Evolutionary conservation across 2,797 vertebrate genomes (phyloP), one percentile per base, ranked within the genome.

Genomic region (Halcyon leucocephala): DNA sequence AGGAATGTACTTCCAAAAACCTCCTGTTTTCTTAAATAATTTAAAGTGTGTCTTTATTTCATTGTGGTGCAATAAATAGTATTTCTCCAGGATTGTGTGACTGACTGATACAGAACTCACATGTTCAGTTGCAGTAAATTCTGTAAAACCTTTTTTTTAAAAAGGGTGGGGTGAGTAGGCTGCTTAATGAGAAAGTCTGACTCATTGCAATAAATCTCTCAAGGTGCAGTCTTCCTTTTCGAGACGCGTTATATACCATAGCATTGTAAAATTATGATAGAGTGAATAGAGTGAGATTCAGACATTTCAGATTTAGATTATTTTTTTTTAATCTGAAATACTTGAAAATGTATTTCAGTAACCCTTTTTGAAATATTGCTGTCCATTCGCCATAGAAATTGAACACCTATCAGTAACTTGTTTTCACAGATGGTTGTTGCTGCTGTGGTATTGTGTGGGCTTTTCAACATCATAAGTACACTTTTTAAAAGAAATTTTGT

Each of bases 141-240:
- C 77, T 73, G 37, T 82, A 49, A 87, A 92, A 10, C 6, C 71
- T 31, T 15, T 46, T 74, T 87, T 83, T 89, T 46, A 6, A 37
- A 80, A 61, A 74, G 73, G 44, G n/a, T 13, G 6, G 72, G 10
- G 14, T 65, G 85, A 91, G 77, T 95, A 92, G 51, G 60, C 74
- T 95, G 94, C 82, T 76, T 88, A 81, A 91, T 94, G 65, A 94
- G 88, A 76, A 94, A 42, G 28, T 95, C 73, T 94, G 82, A 93
- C 54, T 90, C 82, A 94, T 6, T 89, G 39, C 62, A 81, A 58
- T 21, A 58, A 25, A 58, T 52, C 37, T 95, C 65, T 86, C 15
- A 42, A 39, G 54, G 31, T 79, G 41, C 52, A 55, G 44, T 54
- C 39, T 66, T 60, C 52, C 28, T 78, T 88, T 74, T 35, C 25